Evolutionary conservation across 2,888 invertebrate genomes (phyloP), one percentile per base, ranked within the genome.

Genomic region (Arge pagana): DNA sequence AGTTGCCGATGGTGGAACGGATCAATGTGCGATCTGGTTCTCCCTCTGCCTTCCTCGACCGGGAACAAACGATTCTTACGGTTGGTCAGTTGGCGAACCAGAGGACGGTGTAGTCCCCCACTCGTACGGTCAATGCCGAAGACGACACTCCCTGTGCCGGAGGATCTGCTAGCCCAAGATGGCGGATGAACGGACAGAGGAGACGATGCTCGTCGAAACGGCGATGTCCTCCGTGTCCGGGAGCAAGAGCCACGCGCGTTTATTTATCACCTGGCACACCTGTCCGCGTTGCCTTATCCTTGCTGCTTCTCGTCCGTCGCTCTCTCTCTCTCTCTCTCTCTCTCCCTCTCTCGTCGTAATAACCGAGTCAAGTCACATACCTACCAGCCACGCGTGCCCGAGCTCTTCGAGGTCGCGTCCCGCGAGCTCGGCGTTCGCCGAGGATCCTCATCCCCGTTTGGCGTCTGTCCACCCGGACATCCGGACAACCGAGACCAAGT

Each of bases 1-100:
- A 90, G 90, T 88, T 87, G 85, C 84, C 80, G 81, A 81, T 80
- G 80, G 79, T 72, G 77, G 66, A 66, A 69, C 70, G 76, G 75
- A 76, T 76, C 75, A 70, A 74, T 72, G 74, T 70, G 74, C 76
- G 74, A 76, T 76, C 75, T 75, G 70, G 67, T 74, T 75, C 15
- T 33, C 36, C 63, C 59, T 62, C 60, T 56, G 50, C 59, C 62
- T 55, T 57, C 61, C 54, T 65, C 59, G 61, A 57, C 61, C 53
- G 59, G 62, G 67, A 73, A 72, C 70, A 72, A 73, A 75, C 73
- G 70, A 73, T 67, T 70, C 71, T 73, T 72, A n/a, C n/a, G 74
- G 76, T 75, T 76, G 74, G 75, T 67, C 73, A 66, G 65, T 68
- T 66, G 64, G 65, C 65, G 63, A 68, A 70, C 73, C 68, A 74